Evolutionary conservation across 2,113 vertebrate genomes (phyloP).

Genomic region (Lycaon pictus): DNA sequence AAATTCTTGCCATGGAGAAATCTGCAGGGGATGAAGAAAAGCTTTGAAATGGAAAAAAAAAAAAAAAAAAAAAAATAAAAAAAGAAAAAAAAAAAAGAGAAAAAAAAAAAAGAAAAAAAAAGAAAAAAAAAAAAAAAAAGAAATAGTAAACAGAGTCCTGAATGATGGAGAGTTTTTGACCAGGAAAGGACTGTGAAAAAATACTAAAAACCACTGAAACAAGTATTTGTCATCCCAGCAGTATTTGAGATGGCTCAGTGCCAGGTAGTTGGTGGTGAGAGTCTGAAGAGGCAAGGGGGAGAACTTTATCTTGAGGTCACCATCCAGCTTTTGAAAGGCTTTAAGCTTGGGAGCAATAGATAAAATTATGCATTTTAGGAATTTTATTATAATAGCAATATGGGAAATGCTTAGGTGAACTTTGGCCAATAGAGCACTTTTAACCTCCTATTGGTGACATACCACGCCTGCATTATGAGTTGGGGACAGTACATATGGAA

Average conservation of each 20-base stretch:
- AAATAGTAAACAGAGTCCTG: not conserved
- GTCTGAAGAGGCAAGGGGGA: accelerated
- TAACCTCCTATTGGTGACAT: not conserved
- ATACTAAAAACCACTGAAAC: not conserved
- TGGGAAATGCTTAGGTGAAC: not conserved
- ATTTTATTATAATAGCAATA: not conserved
- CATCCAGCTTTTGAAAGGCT: not conserved
- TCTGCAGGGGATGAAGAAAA: not conserved
- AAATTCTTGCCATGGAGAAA: not conserved
- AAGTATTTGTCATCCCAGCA: not conserved
- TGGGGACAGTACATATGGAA: not conserved
- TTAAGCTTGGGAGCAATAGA: not conserved
- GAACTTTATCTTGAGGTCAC: not conserved
- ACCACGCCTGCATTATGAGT: not conserved
- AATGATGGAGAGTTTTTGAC: not conserved
- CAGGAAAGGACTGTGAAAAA: not conserved
- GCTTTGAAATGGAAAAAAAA: not conserved
- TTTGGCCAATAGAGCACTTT: not conserved
- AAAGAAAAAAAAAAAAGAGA: no score
- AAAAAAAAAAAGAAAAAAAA: not conserved
- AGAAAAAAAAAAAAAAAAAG: not conserved
- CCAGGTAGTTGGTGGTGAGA: not conserved
- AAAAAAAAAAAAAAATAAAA: not conserved
- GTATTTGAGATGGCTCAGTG: not conserved
- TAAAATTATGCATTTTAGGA: not conserved